These are phyloP conservation scores for Lutjanus erythropterus DNA, from an alignment of 2,113 vertebrate genomes.

Conservation along the genomic window DNA sequence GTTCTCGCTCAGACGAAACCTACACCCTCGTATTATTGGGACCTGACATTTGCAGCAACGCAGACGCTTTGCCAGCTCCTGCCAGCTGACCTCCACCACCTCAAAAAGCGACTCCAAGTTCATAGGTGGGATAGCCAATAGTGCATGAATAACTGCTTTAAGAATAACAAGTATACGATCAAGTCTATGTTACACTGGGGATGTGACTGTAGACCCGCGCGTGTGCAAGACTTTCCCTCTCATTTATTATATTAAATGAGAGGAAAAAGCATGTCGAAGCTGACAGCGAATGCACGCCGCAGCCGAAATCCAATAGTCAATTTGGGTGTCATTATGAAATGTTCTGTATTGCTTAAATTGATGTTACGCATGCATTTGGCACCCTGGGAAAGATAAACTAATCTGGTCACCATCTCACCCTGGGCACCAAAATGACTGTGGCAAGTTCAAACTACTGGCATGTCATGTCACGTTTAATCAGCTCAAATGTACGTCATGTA, in stretches of 20 bases:
- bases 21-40: conserved; percentile 61
- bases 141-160: conserved; percentile 46
- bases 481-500: conserved; percentile 6
- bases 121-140: conserved; percentile 50
- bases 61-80: conserved; percentile 54
- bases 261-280: conserved; percentile 24
- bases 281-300: conserved; percentile 32
- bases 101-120: conserved; percentile 44
- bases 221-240: conserved; percentile 47
- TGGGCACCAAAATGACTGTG: conserved; percentile 23
- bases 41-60: conserved; percentile 61
- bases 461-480: conserved; percentile 42
- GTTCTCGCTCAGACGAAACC: conserved; percentile 62
- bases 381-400: conserved; percentile 1
- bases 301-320: conserved; percentile 40
- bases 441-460: conserved; percentile 34
- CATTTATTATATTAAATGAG: conserved; percentile 50
- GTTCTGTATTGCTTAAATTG: conserved; percentile 14
- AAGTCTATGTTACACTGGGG: conserved; percentile 31
- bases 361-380: conserved; percentile 39
- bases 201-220: conserved; percentile 39
- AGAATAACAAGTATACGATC: conserved; percentile 51
- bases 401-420: conserved; percentile 29
- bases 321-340: conserved; percentile 35
- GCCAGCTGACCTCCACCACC: conserved; percentile 64